Base-by-base conservation (phyloP, 2,113 vertebrate species). In the Hypocryptadius cinnamomeus region DNA sequence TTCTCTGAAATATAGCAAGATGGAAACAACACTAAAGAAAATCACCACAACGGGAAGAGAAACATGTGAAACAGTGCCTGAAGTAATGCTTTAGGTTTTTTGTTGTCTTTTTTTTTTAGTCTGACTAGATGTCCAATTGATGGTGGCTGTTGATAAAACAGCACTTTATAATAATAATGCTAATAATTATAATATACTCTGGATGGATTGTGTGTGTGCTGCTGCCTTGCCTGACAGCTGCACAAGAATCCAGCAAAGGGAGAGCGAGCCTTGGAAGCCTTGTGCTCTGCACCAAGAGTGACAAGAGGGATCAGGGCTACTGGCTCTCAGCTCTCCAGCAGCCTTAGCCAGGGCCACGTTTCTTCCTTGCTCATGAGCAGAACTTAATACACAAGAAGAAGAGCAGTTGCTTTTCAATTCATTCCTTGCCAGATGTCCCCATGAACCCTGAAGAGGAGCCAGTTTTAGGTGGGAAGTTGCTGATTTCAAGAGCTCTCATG, bases 291-390 rank as follows among this genome's bases (percentile, higher is more conserved):
- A 22, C 6, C 28, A 21, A 15, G 48, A 8, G 6, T 61, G 37
- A 24, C 40, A 74, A 51, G 20, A 64, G 31, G 35, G 24, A 11
- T 93, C 53, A 42, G 31, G 15, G 10, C 51, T 82, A 6, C 69
- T 59, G 64, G 10, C 57, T 65, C 14, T 68, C 24, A 31, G 40
- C 21, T 83, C 39, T 92, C 54, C 51, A 64, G 3, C 20, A 73
- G 15, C 40, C 20, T 68, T 56, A 33, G 13, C n/a, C 23, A 40
- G 44, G 21, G 44, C 48, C 0, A 0, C 28, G 5, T 76, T 89
- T 39, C 63, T 79, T 70, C n/a, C 21, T 73, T 3, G 10, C 54
- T 68, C 33, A 25, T 21, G 15, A 39, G 33, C 11, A 85, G 30
- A 66, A 10, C 25, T 56, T 48, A 60, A 31, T 77, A 31, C 24